A percentile compares a stretch with the other conserved stretches of the same genome.
Conservation (phyloP, 2,888 invertebrate species). For the Corythucha ciliata region DNA sequence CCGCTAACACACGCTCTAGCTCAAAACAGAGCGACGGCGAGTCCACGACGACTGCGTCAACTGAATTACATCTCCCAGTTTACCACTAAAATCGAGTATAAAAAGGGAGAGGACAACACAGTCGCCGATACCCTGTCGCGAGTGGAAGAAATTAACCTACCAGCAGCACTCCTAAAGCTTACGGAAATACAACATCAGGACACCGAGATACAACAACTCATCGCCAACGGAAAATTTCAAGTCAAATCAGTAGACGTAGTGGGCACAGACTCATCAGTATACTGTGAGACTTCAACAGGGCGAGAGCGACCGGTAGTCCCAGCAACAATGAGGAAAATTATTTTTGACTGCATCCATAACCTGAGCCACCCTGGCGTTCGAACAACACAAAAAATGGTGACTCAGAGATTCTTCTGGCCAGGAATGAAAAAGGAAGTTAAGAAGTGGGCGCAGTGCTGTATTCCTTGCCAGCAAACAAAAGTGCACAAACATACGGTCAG, state of each 20-base stretch:
- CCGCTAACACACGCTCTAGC: slow-evolving; percentile 16
- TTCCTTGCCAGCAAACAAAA: slow-evolving; percentile 38
- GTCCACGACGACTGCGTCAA: slow-evolving; percentile 40
- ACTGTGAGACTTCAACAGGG: slow-evolving; percentile 30
- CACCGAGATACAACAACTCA: no score
- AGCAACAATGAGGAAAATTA: slow-evolving; percentile 25
- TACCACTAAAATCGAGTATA: slow-evolving; percentile 38
- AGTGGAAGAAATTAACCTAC: neutral
- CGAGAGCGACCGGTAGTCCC: slow-evolving; percentile 33
- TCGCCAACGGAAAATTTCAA: neutral
- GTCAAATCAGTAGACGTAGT: neutral
- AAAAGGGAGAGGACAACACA: slow-evolving; percentile 38
- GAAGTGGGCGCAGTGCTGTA: slow-evolving; percentile 36
- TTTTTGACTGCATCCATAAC: slow-evolving; percentile 31
- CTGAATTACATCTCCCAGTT: slow-evolving; percentile 38
- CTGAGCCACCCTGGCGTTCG: slow-evolving; percentile 31
- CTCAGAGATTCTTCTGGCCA: slow-evolving; percentile 34
- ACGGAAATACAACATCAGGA: no score
- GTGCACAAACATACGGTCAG: slow-evolving; percentile 26
- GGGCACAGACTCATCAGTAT: neutral
- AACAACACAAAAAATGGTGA: slow-evolving; percentile 24
- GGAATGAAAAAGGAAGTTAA: slow-evolving; percentile 29
- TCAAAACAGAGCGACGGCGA: slow-evolving; percentile 35
- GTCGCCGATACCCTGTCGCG: slow-evolving; percentile 40
- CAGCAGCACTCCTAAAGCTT: no score